Evolutionary conservation across 1,140 invertebrate genomes (phyloP), one percentile per base, ranked within the genome.

Genomic region (Microplitis demolitor): DNA sequence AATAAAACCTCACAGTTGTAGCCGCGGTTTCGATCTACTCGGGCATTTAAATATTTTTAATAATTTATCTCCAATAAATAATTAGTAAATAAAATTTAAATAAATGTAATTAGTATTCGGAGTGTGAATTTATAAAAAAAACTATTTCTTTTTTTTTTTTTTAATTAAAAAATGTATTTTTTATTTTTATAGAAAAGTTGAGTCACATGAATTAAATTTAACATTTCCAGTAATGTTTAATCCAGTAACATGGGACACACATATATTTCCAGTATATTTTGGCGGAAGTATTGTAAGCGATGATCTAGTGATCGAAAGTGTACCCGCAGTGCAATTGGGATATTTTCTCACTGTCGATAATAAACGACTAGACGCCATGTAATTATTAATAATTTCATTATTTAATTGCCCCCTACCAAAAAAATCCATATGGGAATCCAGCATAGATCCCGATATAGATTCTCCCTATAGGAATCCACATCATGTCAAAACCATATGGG

Each of bases 211-310:
- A 50, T 81, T 95, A 69, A 94, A 94, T 77, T 84, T 97, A 13
- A 95, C 94, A 8, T 96, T 96, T 83, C 95, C 95, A 0, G 87
- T 96, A 61, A 95, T 94, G 92, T 92, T 96, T 78, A 96, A 96
- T 84, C 94, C 94, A 0, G 90, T 92, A 4, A 95, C 94, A 0
- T 95, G 93, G 91, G 93, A 96, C 77, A 89, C 91, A 1, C 94
- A 95, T 81, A 90, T 94, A 4, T 93, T 97, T 82, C 95, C 95
- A 0, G 93, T 96, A 1, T 95, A 91, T 86, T 95, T 97, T 79
- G 96, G 96, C 0, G 95, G 94, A 0, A 92, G 93, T 8, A 89
- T 91, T 71, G 84, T 94, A 9, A 90, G 90, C 37, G 92, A 94
- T 58, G 91, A 95, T 79, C 89, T 89, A 4, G 89, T 91, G 24